Conservation (phyloP, 1,140 invertebrate species). For the Sesamia nonagrioides region DNA sequence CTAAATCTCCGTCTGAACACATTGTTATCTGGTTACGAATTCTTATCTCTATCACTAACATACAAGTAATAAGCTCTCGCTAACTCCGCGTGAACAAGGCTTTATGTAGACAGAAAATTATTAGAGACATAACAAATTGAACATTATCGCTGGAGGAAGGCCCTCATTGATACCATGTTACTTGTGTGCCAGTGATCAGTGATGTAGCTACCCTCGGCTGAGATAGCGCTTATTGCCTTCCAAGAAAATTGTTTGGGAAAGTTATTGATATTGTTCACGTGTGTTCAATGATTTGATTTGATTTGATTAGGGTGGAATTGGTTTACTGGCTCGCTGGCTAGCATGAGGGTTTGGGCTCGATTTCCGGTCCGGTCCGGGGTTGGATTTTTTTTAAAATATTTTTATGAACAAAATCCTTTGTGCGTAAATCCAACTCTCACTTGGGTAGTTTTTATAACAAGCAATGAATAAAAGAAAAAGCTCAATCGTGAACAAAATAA, state of each 20-base stretch:
- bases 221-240: not conserved
- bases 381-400: no score
- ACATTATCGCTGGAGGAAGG: not conserved
- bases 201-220: not conserved
- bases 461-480: no score
- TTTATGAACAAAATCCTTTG: no score
- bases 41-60: not conserved
- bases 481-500: no score
- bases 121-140: constrained; percentile 16
- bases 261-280: not conserved
- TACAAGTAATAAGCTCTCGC: not conserved
- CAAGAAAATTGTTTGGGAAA: not conserved
- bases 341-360: no score
- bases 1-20: not conserved
- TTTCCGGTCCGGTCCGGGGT: no score
- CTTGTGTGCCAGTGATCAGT: not conserved
- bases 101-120: not conserved
- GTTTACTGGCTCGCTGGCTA: no score
- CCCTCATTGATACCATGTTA: not conserved
- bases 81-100: not conserved
- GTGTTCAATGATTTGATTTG: not conserved
- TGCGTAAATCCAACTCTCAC: no score
- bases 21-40: not conserved
- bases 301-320: not conserved
- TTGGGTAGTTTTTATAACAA: no score